These are phyloP conservation scores for Glaucidium brasilianum DNA, from an alignment of 2,113 vertebrate genomes.

Conservation along the genomic window DNA sequence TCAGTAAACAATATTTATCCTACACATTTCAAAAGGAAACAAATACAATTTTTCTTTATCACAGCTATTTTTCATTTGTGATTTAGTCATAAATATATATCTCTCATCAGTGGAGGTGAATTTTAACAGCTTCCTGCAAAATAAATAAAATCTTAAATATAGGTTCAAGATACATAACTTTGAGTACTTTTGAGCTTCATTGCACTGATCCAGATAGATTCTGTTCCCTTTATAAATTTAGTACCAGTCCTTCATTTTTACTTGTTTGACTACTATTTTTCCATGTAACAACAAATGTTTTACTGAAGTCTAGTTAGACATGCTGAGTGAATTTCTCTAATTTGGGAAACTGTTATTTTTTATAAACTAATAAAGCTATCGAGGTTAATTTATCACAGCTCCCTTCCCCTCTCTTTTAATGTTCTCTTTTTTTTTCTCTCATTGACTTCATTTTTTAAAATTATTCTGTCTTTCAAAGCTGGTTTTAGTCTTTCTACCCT, in stretches of 20 bases:
- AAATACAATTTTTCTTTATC: background rate
- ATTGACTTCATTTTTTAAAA: background rate
- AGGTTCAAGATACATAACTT: background rate
- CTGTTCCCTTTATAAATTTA: background rate
- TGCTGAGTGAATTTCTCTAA: background rate
- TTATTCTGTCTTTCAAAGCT: background rate
- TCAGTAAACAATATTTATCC: background rate
- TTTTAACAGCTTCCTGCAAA: background rate
- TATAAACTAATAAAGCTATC: background rate
- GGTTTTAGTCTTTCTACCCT: background rate
- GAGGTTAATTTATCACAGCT: background rate
- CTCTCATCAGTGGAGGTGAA: background rate
- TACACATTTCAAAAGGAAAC: background rate
- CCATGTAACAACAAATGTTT: background rate
- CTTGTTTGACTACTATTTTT: background rate
- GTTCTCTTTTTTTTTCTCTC: background rate
- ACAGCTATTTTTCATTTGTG: background rate
- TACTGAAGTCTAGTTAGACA: background rate
- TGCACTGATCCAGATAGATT: fast-evolving
- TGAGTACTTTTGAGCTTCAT: background rate
- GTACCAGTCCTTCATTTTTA: background rate
- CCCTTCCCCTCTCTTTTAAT: fast-evolving
- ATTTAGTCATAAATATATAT: background rate
- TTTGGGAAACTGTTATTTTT: background rate
- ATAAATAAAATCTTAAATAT: background rate